Base-by-base conservation (phyloP, 1,140 invertebrate species). In the Drosophila kohkoa region DNA sequence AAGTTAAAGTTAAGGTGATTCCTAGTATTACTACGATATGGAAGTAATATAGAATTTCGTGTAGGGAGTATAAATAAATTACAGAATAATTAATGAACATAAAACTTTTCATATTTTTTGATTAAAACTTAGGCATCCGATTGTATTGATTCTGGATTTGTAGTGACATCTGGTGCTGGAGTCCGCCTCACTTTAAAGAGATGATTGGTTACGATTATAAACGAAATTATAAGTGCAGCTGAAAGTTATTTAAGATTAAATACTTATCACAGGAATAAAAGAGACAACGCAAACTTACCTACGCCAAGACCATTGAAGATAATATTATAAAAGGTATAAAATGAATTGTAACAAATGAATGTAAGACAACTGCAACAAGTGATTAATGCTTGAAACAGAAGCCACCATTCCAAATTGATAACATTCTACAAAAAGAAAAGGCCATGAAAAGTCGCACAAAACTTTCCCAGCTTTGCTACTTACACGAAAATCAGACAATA, bases 401-500 rank as follows among this genome's bases (percentile, higher is more conserved):
- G 57, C 65, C 71, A 80, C 76, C 76, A 65, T 41, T 68, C 49
- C 45, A 77, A 32, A 15, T 68, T 74, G 58, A 28, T 51, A 6
- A 41, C 30, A 32, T 62, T 73, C 75, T 77, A 11, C 1, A n/a
- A 0, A 0, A 16, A 10, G 32, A 25, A 10, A 62, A 41, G 13
- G 8, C 4, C 16, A 13, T n/a, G 6, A 16, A 4, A 25, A 1
- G n/a, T 62, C 4, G 11, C 2, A 13, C n/a, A 54, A 2, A 20
- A 7, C 3, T 46, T 48, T 46, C 2, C 7, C 7, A 13, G 1
- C 6, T 1, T 2, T 7, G 5, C 1, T 38, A 57, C 66, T 49
- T 70, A 75, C 72, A 25, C 45, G 35, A 30, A 20, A 60, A 63
- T 75, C 58, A 8, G 72, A 48, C 13, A 55, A 7, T 3, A 57